These are phyloP conservation scores for Indicator maculatus DNA, from an alignment of 2,113 vertebrate species.

Conservation along the genomic window DNA sequence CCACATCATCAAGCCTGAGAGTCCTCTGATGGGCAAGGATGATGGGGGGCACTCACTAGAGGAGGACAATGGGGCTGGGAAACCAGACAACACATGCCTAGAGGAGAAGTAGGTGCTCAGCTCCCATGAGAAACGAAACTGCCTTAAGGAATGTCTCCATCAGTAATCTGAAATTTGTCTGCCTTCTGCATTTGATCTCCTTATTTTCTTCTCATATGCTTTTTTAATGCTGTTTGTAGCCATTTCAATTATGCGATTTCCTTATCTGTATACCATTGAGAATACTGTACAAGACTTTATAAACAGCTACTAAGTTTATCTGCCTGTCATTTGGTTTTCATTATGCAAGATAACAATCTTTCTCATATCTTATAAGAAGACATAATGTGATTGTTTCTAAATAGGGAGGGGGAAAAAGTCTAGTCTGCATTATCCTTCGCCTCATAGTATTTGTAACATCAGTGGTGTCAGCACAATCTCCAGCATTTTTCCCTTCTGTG, in stretches of 20 bases:
- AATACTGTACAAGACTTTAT: slow-evolving; percentile 75
- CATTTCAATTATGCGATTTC: slow-evolving; percentile 73
- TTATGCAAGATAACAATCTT: slow-evolving; percentile 71
- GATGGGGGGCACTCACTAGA: not conserved
- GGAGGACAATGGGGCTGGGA: not conserved
- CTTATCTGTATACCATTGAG: slow-evolving; percentile 77
- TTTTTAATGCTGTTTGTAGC: slow-evolving; percentile 66
- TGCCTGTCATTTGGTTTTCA: slow-evolving; percentile 79
- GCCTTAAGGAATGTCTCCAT: not conserved
- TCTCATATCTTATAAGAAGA: slow-evolving; percentile 67
- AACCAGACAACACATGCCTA: not conserved
- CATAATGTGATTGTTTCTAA: slow-evolving; percentile 68
- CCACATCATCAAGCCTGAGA: accelerated
- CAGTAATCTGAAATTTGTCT: slow-evolving; percentile 15
- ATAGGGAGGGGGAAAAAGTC: slow-evolving; percentile 37
- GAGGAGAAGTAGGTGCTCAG: not conserved
- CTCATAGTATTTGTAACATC: not conserved
- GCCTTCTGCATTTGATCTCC: slow-evolving; percentile 35
- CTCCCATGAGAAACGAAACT: not conserved
- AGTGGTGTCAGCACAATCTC: slow-evolving; percentile 2
- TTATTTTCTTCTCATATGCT: slow-evolving; percentile 45
- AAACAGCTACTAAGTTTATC: slow-evolving; percentile 75
- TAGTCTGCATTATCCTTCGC: slow-evolving; percentile 46
- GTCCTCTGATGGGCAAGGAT: not conserved
- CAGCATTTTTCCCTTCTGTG: not conserved